Conservation (phyloP, 2,888 invertebrate genomes). For the Ichneumon xanthorius region DNA sequence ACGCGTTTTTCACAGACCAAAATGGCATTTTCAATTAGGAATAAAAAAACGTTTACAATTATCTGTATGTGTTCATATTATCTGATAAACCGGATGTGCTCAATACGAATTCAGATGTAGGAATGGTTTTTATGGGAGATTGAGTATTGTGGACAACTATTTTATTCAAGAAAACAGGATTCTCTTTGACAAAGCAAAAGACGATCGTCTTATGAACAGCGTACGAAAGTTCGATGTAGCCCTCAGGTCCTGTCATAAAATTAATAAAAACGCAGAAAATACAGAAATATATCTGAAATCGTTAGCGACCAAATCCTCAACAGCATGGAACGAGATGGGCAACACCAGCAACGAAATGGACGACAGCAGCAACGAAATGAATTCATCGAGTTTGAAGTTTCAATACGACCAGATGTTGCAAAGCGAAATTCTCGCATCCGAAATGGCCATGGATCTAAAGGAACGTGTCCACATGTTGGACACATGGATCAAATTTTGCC, state of each 20-base stretch:
- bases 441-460: constrained; percentile 33
- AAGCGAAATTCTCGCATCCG: constrained; percentile 10
- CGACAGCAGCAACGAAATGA: no score
- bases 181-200: neutral
- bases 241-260: neutral
- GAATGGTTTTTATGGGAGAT: no score
- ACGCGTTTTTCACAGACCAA: no score
- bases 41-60: no score
- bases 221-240: neutral
- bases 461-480: neutral
- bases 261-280: constrained; percentile 26
- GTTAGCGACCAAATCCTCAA: neutral
- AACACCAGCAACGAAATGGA: neutral
- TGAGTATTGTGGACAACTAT: no score
- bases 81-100: no score
- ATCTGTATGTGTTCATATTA: no score
- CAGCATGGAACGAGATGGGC: neutral
- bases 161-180: no score
- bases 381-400: neutral
- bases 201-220: neutral
- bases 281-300: neutral
- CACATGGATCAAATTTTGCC: no score
- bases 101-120: no score
- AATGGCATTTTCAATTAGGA: no score
- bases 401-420: constrained; percentile 39